phyloP scores from a whole-genome alignment of 2,113 vertebrate species.

The Mustelus asterias region DNA sequence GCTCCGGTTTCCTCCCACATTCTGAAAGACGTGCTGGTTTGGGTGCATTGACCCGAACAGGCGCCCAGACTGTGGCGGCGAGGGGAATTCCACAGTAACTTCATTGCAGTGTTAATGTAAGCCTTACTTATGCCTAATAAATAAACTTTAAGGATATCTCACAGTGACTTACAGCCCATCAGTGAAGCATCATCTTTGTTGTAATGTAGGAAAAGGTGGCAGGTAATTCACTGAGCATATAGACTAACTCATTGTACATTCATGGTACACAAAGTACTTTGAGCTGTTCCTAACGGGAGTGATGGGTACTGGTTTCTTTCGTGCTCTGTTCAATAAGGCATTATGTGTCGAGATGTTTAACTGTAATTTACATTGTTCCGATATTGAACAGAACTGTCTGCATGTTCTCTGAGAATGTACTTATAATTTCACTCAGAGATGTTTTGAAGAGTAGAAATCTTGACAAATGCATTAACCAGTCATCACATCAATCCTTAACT shows the following conservation, averaged over 20 bases:
- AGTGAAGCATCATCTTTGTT: neutral
- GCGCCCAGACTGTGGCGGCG: no score
- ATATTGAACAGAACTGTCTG: neutral
- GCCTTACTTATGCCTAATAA: no score
- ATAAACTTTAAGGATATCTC: neutral
- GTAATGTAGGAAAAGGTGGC: neutral
- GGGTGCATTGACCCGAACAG: no score
- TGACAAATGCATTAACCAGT: neutral
- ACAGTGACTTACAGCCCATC: neutral
- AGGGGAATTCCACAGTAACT: no score
- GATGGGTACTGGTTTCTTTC: neutral
- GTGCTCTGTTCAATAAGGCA: neutral
- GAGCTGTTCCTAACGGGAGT: neutral
- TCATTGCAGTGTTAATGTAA: no score
- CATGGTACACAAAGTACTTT: neutral
- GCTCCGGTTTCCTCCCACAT: no score
- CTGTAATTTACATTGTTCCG: neutral
- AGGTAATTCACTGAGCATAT: neutral
- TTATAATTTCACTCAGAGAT: neutral
- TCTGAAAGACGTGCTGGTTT: no score
- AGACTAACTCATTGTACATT: neutral
- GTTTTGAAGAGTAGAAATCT: neutral
- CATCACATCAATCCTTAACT: neutral
- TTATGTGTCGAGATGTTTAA: neutral
- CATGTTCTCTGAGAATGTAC: neutral